These are phyloP conservation scores for Pseudoatta argentina DNA, from an alignment of 1,140 invertebrate species.

Conservation along the genomic window DNA sequence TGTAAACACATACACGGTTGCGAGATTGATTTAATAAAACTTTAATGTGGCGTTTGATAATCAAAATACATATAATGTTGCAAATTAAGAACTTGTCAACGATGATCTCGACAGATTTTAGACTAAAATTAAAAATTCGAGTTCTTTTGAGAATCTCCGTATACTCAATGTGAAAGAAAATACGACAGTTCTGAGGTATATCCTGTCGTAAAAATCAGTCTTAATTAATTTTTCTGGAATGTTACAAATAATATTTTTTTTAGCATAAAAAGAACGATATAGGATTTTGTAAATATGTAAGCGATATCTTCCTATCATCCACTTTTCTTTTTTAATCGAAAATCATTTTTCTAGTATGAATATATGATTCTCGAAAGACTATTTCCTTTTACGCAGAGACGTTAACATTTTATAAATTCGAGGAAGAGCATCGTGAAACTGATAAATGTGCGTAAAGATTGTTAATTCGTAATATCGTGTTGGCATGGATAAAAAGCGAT, in stretches of 20 bases:
- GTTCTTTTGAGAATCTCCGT: neutral
- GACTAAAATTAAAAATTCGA: neutral
- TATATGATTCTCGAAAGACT: neutral
- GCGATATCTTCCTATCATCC: slow-evolving; percentile 18
- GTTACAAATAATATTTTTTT: neutral
- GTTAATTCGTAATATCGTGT: slow-evolving; percentile 23
- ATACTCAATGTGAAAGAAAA: neutral
- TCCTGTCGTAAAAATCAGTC: neutral
- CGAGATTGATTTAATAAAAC: slow-evolving; percentile 19
- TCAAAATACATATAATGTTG: slow-evolving; percentile 20
- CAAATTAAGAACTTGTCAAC: neutral
- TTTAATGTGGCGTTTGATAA: slow-evolving; percentile 21
- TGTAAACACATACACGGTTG: neutral
- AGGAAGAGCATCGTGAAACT: neutral
- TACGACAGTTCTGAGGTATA: neutral
- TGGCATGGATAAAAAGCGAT: neutral
- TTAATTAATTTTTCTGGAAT: neutral
- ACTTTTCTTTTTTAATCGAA: neutral
- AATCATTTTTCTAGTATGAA: neutral
- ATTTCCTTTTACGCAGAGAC: neutral
- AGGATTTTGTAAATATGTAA: slow-evolving; percentile 20
- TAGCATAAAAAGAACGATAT: neutral
- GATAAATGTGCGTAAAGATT: neutral
- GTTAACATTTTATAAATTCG: neutral
- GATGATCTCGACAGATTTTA: neutral